phyloP scores from a whole-genome alignment of 2,888 invertebrate genomes.

The Cylindroiulus punctatus region DNA sequence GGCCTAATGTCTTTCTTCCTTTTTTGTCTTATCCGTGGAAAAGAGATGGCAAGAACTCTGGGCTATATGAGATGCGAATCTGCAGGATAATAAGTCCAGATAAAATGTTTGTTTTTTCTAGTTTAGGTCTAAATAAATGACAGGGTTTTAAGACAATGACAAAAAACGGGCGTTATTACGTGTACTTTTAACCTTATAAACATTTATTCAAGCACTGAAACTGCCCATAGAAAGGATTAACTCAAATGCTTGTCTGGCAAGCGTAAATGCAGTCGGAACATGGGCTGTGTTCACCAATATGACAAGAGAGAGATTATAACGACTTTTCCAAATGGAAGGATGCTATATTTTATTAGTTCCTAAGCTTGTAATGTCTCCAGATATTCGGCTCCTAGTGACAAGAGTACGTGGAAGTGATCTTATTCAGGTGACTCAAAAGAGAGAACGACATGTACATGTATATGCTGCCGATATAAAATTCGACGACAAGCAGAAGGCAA shows the following conservation, averaged over 20 bases:
- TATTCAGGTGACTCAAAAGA: slow-evolving; percentile 32
- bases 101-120: slow-evolving; percentile 11
- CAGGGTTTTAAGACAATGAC: slow-evolving; percentile 7
- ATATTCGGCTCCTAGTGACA: slow-evolving; percentile 20
- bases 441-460: too few species aligned
- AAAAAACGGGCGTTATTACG: not conserved
- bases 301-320: slow-evolving; percentile 19
- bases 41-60: not conserved
- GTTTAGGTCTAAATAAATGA: slow-evolving; percentile 19
- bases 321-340: slow-evolving; percentile 20
- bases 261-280: slow-evolving; percentile 6
- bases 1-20: slow-evolving; percentile 11
- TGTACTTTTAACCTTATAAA: slow-evolving; percentile 32
- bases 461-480: too few species aligned
- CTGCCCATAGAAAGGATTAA: not conserved
- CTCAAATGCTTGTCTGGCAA: not conserved
- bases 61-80: slow-evolving; percentile 32
- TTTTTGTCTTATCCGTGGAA: not conserved
- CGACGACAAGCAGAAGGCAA: not conserved
- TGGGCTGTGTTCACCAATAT: slow-evolving; percentile 6
- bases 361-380: slow-evolving; percentile 17
- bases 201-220: not conserved
- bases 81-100: slow-evolving; percentile 19
- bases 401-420: not conserved
- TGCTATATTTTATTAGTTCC: slow-evolving; percentile 26